Percentiles rank a stretch among this genome's conserved stretches.
Evolutionary conservation across 1,140 invertebrate genomes (phyloP).

Genomic region (Apis dorsata): DNA sequence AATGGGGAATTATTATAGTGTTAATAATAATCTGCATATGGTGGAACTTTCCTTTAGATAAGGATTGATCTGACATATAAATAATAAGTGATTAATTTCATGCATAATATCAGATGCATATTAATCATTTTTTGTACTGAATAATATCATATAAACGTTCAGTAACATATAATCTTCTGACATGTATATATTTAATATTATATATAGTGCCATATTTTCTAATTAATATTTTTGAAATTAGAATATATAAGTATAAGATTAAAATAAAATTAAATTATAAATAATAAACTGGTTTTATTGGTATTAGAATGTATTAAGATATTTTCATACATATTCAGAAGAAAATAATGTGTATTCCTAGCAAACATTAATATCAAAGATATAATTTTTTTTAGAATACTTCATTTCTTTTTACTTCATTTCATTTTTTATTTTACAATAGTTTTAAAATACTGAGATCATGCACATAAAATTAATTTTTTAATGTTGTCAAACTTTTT

Average conservation of each 20-base stretch:
- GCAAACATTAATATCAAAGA: not conserved
- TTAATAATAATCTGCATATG: too few relatives aligned
- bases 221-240: conserved; percentile 2
- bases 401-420: not conserved
- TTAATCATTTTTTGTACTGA: not conserved
- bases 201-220: conserved; percentile 9
- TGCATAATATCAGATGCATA: conserved; percentile 13
- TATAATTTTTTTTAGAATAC: too few relatives aligned
- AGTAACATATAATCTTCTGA: not conserved
- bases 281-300: too few relatives aligned
- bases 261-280: not conserved
- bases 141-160: not conserved
- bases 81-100: not conserved
- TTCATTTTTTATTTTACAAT: not conserved
- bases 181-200: not conserved
- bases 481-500: too few relatives aligned
- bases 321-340: not conserved
- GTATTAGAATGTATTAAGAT: not conserved
- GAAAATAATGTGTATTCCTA: not conserved
- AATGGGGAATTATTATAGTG: not conserved
- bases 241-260: not conserved
- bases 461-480: not conserved
- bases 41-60: too few relatives aligned
- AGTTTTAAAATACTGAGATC: too few relatives aligned
- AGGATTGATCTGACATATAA: too few relatives aligned